These are phyloP conservation scores for Ameiurus melas DNA, from an alignment of 2,113 vertebrate species.

Conservation along the genomic window DNA sequence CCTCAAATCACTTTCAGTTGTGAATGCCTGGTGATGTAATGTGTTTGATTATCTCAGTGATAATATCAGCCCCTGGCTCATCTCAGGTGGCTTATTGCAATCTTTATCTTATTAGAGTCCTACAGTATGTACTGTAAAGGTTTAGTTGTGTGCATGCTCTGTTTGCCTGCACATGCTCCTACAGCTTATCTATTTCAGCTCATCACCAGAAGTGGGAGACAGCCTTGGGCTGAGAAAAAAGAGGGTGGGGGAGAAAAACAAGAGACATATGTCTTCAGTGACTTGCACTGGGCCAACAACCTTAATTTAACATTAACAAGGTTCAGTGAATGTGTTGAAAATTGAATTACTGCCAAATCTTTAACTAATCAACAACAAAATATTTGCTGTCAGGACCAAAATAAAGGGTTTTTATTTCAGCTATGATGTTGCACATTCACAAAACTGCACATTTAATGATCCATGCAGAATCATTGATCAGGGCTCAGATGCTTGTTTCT, in stretches of 20 bases:
- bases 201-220: conserved; percentile 60
- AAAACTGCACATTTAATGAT: conserved; percentile 8
- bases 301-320: conserved; percentile 38
- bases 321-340: conserved; percentile 10
- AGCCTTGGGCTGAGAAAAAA: conserved; percentile 21
- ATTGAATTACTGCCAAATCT: not conserved
- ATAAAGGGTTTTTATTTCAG: not conserved
- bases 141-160: conserved; percentile 67
- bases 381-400: not conserved
- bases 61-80: conserved; percentile 29
- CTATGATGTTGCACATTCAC: conserved; percentile 1
- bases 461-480: conserved; percentile 7
- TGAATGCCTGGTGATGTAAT: conserved; percentile 33
- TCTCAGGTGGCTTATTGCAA: conserved; percentile 27
- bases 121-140: conserved; percentile 61
- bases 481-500: not conserved
- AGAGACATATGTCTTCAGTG: conserved; percentile 35
- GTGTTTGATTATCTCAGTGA: conserved; percentile 34
- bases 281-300: conserved; percentile 17
- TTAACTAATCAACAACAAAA: conserved; percentile 8
- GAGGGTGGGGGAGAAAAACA: not conserved
- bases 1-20: conserved; percentile 28
- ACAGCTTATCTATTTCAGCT: conserved; percentile 67
- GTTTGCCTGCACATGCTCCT: conserved; percentile 64
- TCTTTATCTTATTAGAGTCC: conserved; percentile 67